These are phyloP conservation scores for Lasioglossum marginatum DNA, from an alignment of 2,888 invertebrate species.

Conservation along the genomic window DNA sequence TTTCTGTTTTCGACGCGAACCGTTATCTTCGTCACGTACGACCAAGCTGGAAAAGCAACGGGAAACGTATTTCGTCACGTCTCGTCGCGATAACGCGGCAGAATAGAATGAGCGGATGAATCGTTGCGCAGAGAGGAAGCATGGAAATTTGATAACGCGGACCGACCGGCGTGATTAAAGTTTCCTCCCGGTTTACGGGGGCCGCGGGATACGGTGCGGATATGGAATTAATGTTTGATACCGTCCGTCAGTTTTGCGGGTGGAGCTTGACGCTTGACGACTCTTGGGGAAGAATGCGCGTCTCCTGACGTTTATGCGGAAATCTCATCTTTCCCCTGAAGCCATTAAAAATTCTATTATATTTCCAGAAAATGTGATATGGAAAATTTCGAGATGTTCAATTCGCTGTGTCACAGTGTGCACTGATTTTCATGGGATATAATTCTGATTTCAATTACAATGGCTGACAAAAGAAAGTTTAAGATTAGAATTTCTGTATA, in stretches of 20 bases:
- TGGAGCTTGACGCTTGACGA: background rate
- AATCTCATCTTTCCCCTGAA: background rate
- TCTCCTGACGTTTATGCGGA: background rate
- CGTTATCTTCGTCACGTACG: slow-evolving; percentile 55
- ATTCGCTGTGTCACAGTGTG: background rate
- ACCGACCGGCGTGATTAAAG: slow-evolving; percentile 35
- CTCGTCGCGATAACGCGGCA: slow-evolving; percentile 43
- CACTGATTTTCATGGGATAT: background rate
- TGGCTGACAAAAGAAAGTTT: background rate
- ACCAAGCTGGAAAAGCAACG: slow-evolving; percentile 28
- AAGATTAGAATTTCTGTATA: no score
- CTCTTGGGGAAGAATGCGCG: background rate
- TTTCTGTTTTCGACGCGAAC: background rate
- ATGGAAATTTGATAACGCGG: slow-evolving; percentile 54
- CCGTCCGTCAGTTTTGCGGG: background rate
- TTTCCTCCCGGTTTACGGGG: slow-evolving; percentile 16
- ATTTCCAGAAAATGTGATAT: background rate
- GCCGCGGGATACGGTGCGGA: background rate
- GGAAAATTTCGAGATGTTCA: background rate
- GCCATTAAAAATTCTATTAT: background rate
- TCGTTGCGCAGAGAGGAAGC: slow-evolving; percentile 18
- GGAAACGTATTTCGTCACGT: slow-evolving; percentile 57
- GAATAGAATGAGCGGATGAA: slow-evolving; percentile 32
- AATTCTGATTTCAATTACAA: no score
- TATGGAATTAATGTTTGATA: slow-evolving; percentile 12